Evolutionary conservation across 2,888 invertebrate genomes (phyloP), one percentile per base, ranked within the genome.

Genomic region (Sinotaia quadrata): DNA sequence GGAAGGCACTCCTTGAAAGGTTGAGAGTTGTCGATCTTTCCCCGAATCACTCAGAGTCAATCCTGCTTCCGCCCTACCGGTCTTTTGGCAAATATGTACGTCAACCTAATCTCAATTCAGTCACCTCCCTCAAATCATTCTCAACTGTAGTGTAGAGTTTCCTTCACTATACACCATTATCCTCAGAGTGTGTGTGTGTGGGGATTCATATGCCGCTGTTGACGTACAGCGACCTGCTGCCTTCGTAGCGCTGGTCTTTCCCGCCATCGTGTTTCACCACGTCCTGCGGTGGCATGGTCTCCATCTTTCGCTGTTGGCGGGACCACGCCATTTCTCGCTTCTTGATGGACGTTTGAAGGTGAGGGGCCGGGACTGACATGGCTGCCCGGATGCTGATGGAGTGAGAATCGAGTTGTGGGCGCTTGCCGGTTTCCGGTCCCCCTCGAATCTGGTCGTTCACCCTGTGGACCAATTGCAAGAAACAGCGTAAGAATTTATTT

Each of bases 391-490:
- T 75, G 68, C 73, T 76, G n/a, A 69, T 62, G 37, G 56, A 41
- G 24, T 65, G 24, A 31, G 59, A 41, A 52, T 72, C 69, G 18
- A 67, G 18, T 33, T 69, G 67, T 7, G 49, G 41, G 27, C 57
- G 47, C 47, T 59, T 63, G 41, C 59, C 73, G 18, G 76, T 74
- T 10, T 77, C 72, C 0, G 77, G 76, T 18, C 75, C 77, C 7
- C 78, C 74, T 56, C 80, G 77, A 29, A 81, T 79, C 75, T 81
- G 80, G n/a, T 79, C 77, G 57, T 78, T 77, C 1, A 81, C 72
- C 56, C 72, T 66, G 21, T 31, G 36, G n/a, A 67, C 36, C 27
- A 52, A n/a, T n/a, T n/a, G n/a, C n/a, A n/a, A n/a, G n/a, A n/a
- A n/a, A n/a, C n/a, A n/a, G n/a, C n/a, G n/a, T n/a, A n/a, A n/a